Conservation (phyloP, 1,140 invertebrate species). For the Nymphalis io region DNA sequence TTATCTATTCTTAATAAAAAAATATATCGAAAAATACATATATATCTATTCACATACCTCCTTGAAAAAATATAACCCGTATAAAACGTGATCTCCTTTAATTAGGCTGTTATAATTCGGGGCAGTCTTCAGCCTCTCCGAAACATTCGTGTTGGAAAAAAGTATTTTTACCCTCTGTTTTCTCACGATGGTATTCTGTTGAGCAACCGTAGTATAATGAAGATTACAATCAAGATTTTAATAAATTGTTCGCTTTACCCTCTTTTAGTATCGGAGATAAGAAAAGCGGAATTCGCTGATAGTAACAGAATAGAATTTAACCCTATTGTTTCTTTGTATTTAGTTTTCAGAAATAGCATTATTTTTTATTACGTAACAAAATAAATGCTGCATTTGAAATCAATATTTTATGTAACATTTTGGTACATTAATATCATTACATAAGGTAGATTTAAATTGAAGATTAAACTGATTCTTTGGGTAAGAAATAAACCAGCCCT, state of each 20-base stretch:
- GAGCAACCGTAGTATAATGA: slow-evolving; percentile 37
- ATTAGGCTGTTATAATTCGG: slow-evolving; percentile 36
- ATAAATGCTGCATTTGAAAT: too few species aligned
- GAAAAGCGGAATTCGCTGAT: not conserved
- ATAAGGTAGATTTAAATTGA: too few species aligned
- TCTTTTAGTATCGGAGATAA: slow-evolving; percentile 25
- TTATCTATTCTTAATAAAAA: too few species aligned
- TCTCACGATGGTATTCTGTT: slow-evolving; percentile 28
- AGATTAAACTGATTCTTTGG: too few species aligned
- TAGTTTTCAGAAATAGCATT: slow-evolving; percentile 6
- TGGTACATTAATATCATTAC: too few species aligned
- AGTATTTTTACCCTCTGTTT: slow-evolving; percentile 10
- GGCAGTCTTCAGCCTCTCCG: slow-evolving; percentile 24
- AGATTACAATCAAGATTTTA: slow-evolving; percentile 40
- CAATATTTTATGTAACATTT: too few species aligned
- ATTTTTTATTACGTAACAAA: too few species aligned
- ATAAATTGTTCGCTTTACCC: slow-evolving; percentile 37
- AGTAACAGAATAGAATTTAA: slow-evolving; percentile 10
- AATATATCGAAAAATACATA: not conserved
- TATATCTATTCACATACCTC: not conserved
- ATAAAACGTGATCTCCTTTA: slow-evolving; percentile 38
- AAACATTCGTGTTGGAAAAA: slow-evolving; percentile 23
- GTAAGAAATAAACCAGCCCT: too few species aligned
- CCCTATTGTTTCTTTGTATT: slow-evolving; percentile 11
- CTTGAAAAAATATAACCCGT: slow-evolving; percentile 22